Evolutionary conservation across 2,888 invertebrate species (phyloP), one percentile per base, ranked within the genome.

Genomic region (Antheraea assamensis): DNA sequence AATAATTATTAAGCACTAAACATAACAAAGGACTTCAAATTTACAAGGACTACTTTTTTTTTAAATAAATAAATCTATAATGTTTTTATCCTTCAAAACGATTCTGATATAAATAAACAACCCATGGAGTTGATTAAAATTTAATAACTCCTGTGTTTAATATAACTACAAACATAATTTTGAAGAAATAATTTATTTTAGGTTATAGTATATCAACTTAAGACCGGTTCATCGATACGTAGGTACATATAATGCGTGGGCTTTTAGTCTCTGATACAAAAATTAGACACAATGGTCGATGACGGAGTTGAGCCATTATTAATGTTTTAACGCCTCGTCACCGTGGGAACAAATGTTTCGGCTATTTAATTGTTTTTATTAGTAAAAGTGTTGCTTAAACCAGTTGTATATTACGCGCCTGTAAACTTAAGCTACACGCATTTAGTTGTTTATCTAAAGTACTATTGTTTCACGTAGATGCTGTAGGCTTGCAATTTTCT

Each of bases 311-410:
- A 77, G 77, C 77, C 76, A 80, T 81, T 81, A 82, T 78, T 75
- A 77, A 75, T 75, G 77, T 76, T 75, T 74, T 76, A 76, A 76
- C 77, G 77, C 75, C 72, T 77, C 75, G 76, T 76, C 79, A 77
- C 77, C 84, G 85, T 86, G 85, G 83, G 86, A 86, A 86, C 80
- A 79, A 81, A 81, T 79, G 73, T 77, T 76, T 76, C 74, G 77
- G 72, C 76, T 78, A 73, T 78, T 73, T 74, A 71, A 71, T 71
- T 64, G 61, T 30, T 74, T 74, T 74, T 71, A 74, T 74, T 74
- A 72, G 71, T 73, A 73, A 73, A 73, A 55, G 27, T 73, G 70
- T 58, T 73, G 70, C 58, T 42, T 30, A 27, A 70, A 24, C 27
- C 70, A 24, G 55, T 42, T 58, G 47, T 49, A 42, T 19, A n/a